Evolutionary conservation across 2,888 invertebrate species (phyloP), one percentile per base, ranked within the genome.

Genomic region (Leptinotarsa haldemani): DNA sequence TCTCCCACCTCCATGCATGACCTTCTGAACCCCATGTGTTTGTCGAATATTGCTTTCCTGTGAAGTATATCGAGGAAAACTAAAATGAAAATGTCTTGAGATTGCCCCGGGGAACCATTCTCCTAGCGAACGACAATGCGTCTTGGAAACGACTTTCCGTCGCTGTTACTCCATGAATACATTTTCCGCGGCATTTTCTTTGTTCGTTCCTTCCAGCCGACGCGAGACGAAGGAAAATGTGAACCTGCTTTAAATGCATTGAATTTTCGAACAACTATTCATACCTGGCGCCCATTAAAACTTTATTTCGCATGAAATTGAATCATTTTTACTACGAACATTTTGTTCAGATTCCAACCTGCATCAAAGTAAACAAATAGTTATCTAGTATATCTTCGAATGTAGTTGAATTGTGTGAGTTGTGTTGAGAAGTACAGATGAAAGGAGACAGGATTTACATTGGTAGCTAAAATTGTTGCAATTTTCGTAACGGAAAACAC

Each of bases 81-180:
- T 85, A 85, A 86, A 87, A 87, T 86, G 86, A 86, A 87, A 87
- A 86, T 83, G 85, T 85, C 85, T 84, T 83, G 84, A 87, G 84
- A 83, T 84, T 83, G 81, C 87, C 86, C 86, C 65, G 75, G 86
- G 83, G 87, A 79, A 82, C 80, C 82, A 83, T 87, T 86, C 82
- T 79, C 82, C 82, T 82, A 82, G 83, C 84, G 84, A 86, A 87
- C 85, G 87, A 88, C 88, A 88, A 88, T 88, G 88, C 87, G 87
- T 88, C 88, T 88, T 87, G 84, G 85, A 85, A 85, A 85, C 83
- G 84, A 83, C 84, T 84, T 84, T 82, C 83, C 83, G 83, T 84
- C 84, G 82, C 80, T 82, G 82, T 82, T 80, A 81, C 81, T 81
- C 83, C 82, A 84, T 84, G 84, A 84, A 84, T 84, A 84, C 83